Percentiles rank a stretch among this genome's conserved stretches.
These are phyloP conservation scores for Parapsyche elsis DNA, from an alignment of 1,140 invertebrate species.

Conservation along the genomic window DNA sequence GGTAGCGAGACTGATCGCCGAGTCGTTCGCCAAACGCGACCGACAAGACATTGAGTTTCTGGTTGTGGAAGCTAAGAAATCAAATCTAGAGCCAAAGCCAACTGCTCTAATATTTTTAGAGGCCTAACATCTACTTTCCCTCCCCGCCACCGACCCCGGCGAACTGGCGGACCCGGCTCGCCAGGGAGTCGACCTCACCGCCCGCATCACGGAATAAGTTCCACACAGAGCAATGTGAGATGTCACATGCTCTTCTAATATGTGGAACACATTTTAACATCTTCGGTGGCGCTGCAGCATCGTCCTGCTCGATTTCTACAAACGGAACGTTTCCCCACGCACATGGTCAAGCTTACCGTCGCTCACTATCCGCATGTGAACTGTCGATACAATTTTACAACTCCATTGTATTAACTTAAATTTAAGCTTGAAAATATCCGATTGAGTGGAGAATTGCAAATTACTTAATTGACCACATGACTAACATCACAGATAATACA, in stretches of 20 bases:
- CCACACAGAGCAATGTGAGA: slow-evolving; percentile 65
- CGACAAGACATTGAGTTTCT: slow-evolving; percentile 90
- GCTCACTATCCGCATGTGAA: no score
- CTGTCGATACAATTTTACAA: no score
- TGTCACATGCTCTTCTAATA: slow-evolving; percentile 68
- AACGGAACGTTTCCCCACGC: background rate
- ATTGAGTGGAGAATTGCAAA: no score
- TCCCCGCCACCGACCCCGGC: slow-evolving; percentile 78
- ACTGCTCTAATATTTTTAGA: slow-evolving; percentile 88
- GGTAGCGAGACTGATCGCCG: slow-evolving; percentile 87
- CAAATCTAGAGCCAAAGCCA: slow-evolving; percentile 88
- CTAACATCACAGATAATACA: no score
- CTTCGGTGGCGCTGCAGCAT: slow-evolving; percentile 46
- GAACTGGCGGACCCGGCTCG: slow-evolving; percentile 71
- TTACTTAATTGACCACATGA: no score
- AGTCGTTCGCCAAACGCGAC: slow-evolving; percentile 87
- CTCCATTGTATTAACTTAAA: no score
- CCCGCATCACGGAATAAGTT: slow-evolving; percentile 68
- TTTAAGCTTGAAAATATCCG: no score
- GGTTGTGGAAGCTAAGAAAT: slow-evolving; percentile 89
- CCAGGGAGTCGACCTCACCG: slow-evolving; percentile 72
- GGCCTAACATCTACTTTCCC: slow-evolving; percentile 86
- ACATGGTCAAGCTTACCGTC: no score
- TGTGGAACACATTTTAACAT: slow-evolving; percentile 2
- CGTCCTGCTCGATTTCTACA: slow-evolving; percentile 48